phyloP scores from a whole-genome alignment of 92 coral and sea anemone genomes.

The Virgularia gustaviana region DNA sequence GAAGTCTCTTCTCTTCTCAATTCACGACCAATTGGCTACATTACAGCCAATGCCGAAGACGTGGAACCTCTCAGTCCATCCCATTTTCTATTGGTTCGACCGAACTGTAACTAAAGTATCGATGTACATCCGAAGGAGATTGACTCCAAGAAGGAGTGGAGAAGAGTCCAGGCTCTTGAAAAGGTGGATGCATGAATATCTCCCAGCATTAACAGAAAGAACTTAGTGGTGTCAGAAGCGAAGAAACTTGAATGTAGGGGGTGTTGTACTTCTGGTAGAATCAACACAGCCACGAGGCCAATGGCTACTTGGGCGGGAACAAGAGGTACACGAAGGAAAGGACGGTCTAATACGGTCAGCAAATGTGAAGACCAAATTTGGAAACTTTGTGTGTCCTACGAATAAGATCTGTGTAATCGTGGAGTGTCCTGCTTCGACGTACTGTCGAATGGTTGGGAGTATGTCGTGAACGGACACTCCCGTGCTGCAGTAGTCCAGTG shows the following conservation, averaged over 20 bases:
- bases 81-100: not conserved
- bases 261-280: conserved; percentile 47
- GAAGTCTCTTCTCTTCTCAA: conserved; percentile 16
- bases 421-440: conserved; percentile 14
- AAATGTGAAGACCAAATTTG: conserved; percentile 42
- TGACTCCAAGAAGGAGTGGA: not conserved
- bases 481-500: no score
- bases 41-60: not conserved
- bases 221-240: not conserved
- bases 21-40: conserved; percentile 1
- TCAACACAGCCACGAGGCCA: conserved; percentile 34
- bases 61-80: conserved; percentile 4
- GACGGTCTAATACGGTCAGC: conserved; percentile 47
- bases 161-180: not conserved
- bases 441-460: not conserved
- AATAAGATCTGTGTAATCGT: conserved; percentile 44
- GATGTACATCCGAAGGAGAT: no score
- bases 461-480: not conserved
- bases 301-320: conserved; percentile 47
- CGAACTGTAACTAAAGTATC: not conserved
- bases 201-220: not conserved
- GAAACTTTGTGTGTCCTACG: conserved; percentile 24
- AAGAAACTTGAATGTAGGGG: no score
- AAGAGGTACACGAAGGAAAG: conserved; percentile 33
- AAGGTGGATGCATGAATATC: not conserved